Evolutionary conservation across 2,888 invertebrate genomes (phyloP).

Genomic region (Listrodromus nycthemerus): DNA sequence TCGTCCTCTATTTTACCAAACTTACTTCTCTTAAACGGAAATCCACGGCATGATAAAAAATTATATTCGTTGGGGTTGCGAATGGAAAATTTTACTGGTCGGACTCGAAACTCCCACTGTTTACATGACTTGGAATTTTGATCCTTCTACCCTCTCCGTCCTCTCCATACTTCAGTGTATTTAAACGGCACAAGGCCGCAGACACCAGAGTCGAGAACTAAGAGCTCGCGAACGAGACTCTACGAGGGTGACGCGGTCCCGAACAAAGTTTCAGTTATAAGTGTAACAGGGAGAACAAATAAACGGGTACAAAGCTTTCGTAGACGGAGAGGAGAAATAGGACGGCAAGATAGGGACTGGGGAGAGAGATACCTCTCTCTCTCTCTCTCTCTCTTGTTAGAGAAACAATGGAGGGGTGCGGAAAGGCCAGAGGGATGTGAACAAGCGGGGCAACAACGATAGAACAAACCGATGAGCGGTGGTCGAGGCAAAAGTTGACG

Average conservation of each 20-base stretch:
- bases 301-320: conserved; percentile 17
- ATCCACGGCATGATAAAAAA: too few species aligned
- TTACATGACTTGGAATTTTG: too few species aligned
- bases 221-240: conserved; percentile 42
- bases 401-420: conserved; percentile 14
- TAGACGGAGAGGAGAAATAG: conserved; percentile 28
- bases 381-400: conserved; percentile 27
- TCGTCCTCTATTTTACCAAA: too few species aligned
- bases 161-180: too few species aligned
- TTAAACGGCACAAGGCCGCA: background rate
- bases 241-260: background rate
- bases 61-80: too few species aligned
- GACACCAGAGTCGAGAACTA: background rate
- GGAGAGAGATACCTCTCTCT: background rate
- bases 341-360: background rate
- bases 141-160: too few species aligned
- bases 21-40: too few species aligned
- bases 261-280: conserved; percentile 34
- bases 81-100: too few species aligned
- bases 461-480: conserved; percentile 54
- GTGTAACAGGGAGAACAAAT: background rate
- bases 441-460: conserved; percentile 22
- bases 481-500: conserved; percentile 38
- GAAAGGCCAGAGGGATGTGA: conserved; percentile 17
- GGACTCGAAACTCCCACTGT: too few species aligned